phyloP scores from a whole-genome alignment of 2,113 vertebrate genomes.

The Myotis brandtii region DNA sequence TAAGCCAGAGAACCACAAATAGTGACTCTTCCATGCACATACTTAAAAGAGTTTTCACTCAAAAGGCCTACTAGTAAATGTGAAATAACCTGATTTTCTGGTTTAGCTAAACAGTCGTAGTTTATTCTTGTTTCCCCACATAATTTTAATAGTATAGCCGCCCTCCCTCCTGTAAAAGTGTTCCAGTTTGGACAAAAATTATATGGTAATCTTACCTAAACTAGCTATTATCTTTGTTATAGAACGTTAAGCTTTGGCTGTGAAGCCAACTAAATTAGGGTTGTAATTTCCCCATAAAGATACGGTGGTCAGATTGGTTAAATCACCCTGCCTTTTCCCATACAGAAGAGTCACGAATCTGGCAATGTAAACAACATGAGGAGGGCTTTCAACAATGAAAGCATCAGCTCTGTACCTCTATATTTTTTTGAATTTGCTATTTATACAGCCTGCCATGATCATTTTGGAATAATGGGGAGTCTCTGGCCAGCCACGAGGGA shows the following conservation, averaged over 20 bases:
- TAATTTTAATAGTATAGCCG: neutral
- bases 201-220: neutral
- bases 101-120: neutral
- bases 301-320: neutral
- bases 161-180: neutral
- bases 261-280: neutral
- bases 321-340: neutral
- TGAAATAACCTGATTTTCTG: neutral
- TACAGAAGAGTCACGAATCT: neutral
- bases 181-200: neutral
- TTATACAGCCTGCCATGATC: neutral
- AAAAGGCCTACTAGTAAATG: neutral
- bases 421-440: neutral
- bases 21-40: neutral
- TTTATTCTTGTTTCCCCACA: slow-evolving; percentile 4
- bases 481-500: neutral
- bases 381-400: neutral
- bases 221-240: neutral
- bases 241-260: neutral
- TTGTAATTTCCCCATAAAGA: neutral
- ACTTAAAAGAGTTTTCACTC: neutral
- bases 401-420: neutral
- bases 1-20: neutral
- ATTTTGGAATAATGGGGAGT: neutral
- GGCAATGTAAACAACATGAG: neutral